Evolutionary conservation across 2,888 invertebrate species (phyloP), one percentile per base, ranked within the genome.

Genomic region (Alsophila aescularia): DNA sequence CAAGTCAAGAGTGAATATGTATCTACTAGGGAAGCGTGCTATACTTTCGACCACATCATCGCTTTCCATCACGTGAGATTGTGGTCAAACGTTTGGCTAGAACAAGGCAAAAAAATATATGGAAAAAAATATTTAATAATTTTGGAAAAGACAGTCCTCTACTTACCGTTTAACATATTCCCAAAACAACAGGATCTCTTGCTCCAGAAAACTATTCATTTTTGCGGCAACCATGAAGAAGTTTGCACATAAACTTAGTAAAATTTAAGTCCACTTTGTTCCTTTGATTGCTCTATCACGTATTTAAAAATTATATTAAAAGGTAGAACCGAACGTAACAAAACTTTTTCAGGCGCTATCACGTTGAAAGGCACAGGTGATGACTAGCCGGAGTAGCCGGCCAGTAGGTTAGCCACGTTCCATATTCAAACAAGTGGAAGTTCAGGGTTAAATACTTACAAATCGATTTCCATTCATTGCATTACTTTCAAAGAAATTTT

Each of bases 161-260:
- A 4, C 87, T 87, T 68, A 90, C 90, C 87, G 81, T 72, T 90
- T 90, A 0, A 91, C 83, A 60, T 90, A 91, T 69, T 91, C 90
- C 90, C 91, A 90, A 70, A 91, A 90, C 59, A 89, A 59, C 54
- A 78, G 75, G 49, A 91, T 86, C 64, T 91, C 91, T 40, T 87
- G 83, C 64, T 87, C 83, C 57, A 90, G 69, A 55, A 65, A 73
- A 45, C 76, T 74, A 67, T 79, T 81, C 84, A 85, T 87, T 43
- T 52, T 52, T 50, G 61, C 48, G 45, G 58, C 50, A 47, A 67
- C 67, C 67, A 62, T 60, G 27, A 50, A 48, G 50, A 55, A 55
- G 52, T 62, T 37, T 7, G 12, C 42, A n/a, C 29, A 10, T 21
- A 21, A 21, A 21, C 21, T n/a, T n/a, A n/a, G n/a, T n/a, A n/a